Percentiles rank a stretch among this genome's conserved stretches.
Conservation (phyloP, 1,140 invertebrate genomes). For the Euura saliciscinereae region DNA sequence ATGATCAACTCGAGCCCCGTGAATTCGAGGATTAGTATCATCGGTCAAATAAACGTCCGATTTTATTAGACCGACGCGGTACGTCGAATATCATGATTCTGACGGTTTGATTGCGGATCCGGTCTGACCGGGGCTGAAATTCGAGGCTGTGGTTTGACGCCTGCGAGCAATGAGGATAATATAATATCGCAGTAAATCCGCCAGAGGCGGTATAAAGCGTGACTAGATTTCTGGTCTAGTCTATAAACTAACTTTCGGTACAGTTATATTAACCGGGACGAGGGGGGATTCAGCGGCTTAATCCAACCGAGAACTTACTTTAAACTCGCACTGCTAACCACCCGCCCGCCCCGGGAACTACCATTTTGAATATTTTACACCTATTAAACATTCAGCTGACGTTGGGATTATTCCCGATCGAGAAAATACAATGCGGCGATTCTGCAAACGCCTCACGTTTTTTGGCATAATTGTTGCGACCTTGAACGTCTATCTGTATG, state of each 20-base stretch:
- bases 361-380: neutral
- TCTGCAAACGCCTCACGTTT: too few relatives aligned
- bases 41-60: too few relatives aligned
- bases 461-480: too few relatives aligned
- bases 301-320: neutral
- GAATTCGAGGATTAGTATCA: too few relatives aligned
- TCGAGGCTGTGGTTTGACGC: too few relatives aligned
- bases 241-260: neutral
- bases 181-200: constrained; percentile 3
- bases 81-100: too few relatives aligned
- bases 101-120: too few relatives aligned
- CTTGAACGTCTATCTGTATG: too few relatives aligned
- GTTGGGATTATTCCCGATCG: neutral
- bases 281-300: neutral
- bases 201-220: neutral
- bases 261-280: neutral
- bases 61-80: too few relatives aligned
- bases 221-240: neutral
- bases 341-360: neutral
- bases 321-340: neutral
- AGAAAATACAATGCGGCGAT: neutral
- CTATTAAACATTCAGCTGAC: too few relatives aligned
- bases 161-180: neutral
- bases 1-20: too few relatives aligned
- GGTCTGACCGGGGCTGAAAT: too few relatives aligned